Percentiles rank a stretch among this genome's conserved stretches.
phyloP scores from a whole-genome alignment of 2,797 vertebrate genomes.

The Anisognathus igniventris region DNA sequence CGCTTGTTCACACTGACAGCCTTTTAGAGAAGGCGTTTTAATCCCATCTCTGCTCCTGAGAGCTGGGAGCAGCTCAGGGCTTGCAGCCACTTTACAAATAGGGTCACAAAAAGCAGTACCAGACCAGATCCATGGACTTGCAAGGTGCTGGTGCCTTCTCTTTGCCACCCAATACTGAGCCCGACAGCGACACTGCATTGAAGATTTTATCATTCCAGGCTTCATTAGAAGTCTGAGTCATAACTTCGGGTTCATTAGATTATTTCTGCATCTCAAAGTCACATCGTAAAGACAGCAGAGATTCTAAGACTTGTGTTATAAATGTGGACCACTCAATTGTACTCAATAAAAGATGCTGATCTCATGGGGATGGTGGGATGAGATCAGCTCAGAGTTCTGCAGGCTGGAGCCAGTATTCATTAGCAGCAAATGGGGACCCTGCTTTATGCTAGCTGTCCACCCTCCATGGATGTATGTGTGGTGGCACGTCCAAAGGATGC shows the following conservation, averaged over 20 bases:
- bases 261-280: background rate
- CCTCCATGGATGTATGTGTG: background rate
- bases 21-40: background rate
- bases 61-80: background rate
- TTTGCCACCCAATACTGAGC: background rate
- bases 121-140: fast-evolving
- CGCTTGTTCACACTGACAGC: fast-evolving
- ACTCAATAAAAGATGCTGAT: background rate
- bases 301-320: background rate
- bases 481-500: background rate
- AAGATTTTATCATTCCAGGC: background rate
- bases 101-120: background rate
- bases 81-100: background rate
- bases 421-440: background rate
- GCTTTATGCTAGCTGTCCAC: background rate
- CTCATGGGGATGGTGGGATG: background rate
- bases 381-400: background rate
- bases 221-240: background rate
- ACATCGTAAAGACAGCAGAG: background rate
- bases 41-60: fast-evolving
- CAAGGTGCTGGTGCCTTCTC: background rate
- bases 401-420: background rate
- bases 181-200: background rate
- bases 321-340: background rate
- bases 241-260: background rate